Evolutionary conservation across 2,888 invertebrate genomes (phyloP).

Genomic region (Ormia ochracea): DNA sequence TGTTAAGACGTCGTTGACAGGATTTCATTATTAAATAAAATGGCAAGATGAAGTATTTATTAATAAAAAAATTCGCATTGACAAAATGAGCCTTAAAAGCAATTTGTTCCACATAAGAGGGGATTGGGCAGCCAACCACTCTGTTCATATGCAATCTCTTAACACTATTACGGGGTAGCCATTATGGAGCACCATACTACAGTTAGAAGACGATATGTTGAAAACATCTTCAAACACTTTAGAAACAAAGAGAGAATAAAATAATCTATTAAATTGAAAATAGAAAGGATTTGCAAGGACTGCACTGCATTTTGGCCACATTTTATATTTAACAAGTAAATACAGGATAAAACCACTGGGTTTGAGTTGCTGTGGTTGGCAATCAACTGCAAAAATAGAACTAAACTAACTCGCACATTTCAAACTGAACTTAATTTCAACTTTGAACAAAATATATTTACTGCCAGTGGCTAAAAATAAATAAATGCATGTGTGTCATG

Average conservation of each 20-base stretch:
- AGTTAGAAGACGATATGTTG: constrained; percentile 44
- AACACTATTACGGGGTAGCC: too few relatives aligned
- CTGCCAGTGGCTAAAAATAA: constrained; percentile 10
- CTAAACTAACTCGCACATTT: background rate
- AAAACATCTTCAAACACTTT: constrained; percentile 33
- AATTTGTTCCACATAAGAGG: too few relatives aligned
- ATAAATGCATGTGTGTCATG: background rate
- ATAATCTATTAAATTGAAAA: constrained; percentile 17
- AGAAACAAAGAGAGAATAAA: background rate
- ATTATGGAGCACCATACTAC: background rate
- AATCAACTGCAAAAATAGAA: background rate
- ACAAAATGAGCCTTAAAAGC: too few relatives aligned
- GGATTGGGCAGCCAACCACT: too few relatives aligned
- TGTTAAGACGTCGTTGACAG: too few relatives aligned
- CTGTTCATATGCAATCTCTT: too few relatives aligned
- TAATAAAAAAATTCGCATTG: too few relatives aligned
- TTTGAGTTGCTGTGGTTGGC: constrained; percentile 28
- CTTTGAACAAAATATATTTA: constrained; percentile 27
- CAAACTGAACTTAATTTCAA: constrained; percentile 42
- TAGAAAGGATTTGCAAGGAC: constrained; percentile 20
- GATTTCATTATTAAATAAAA: too few relatives aligned
- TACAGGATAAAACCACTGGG: background rate
- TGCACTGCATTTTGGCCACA: constrained; percentile 39
- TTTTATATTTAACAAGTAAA: constrained; percentile 36
- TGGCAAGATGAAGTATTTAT: too few relatives aligned